These are phyloP conservation scores for Lacanobia oleracea DNA, from an alignment of 2,888 invertebrate species.

Conservation along the genomic window DNA sequence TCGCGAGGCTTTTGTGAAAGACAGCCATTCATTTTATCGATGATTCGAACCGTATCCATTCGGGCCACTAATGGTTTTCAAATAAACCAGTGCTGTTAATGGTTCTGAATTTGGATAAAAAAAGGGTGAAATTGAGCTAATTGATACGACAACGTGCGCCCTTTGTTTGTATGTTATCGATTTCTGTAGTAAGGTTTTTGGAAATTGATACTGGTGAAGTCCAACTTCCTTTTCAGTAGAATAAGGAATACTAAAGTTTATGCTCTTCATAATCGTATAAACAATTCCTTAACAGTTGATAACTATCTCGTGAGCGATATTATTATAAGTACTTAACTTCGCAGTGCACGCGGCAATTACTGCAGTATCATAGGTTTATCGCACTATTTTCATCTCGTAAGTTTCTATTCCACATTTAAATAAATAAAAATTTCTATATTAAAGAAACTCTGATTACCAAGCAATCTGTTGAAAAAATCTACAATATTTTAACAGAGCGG, in stretches of 20 bases:
- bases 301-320: slow-evolving; percentile 40
- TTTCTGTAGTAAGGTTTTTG: slow-evolving; percentile 14
- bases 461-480: slow-evolving; percentile 40
- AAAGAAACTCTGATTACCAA: slow-evolving; percentile 21
- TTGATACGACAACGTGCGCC: slow-evolving; percentile 72
- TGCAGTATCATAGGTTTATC: slow-evolving; percentile 45
- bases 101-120: slow-evolving; percentile 78
- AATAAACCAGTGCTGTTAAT: slow-evolving; percentile 84
- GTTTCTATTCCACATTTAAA: slow-evolving; percentile 44
- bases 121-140: slow-evolving; percentile 78
- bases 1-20: slow-evolving; percentile 77
- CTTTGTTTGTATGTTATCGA: slow-evolving; percentile 58
- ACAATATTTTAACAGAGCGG: slow-evolving; percentile 38
- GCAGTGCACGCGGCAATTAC: slow-evolving; percentile 32
- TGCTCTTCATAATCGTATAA: slow-evolving; percentile 16
- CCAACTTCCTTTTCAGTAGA: background rate
- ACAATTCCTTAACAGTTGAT: slow-evolving; percentile 33
- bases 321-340: slow-evolving; percentile 37
- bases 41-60: slow-evolving; percentile 81
- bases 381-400: slow-evolving; percentile 41
- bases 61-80: slow-evolving; percentile 85
- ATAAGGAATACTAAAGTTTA: background rate
- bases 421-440: slow-evolving; percentile 35
- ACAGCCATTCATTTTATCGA: slow-evolving; percentile 82
- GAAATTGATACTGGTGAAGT: slow-evolving; percentile 2